These are phyloP conservation scores for Blastomussa wellsi DNA, from an alignment of 92 coral and sea anemone genomes.

Conservation along the genomic window DNA sequence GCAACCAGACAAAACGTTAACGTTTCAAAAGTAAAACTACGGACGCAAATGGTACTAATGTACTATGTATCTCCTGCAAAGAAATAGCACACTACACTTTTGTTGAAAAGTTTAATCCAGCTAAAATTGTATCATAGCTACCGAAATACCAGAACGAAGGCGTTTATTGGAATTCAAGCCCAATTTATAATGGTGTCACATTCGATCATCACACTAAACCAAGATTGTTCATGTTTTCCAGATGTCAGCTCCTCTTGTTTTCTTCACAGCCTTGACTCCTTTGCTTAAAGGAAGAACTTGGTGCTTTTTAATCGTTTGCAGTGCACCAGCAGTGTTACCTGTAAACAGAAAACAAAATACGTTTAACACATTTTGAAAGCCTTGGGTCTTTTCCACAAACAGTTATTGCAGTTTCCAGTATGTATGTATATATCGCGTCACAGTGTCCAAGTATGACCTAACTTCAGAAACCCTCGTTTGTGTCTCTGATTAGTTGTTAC, in stretches of 20 bases:
- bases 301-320: slow-evolving; percentile 91
- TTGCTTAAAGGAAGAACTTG: slow-evolving; percentile 81
- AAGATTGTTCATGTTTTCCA: slow-evolving; percentile 31
- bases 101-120: not conserved
- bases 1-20: too few relatives aligned
- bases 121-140: not conserved
- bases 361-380: not conserved
- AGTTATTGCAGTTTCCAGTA: too few relatives aligned
- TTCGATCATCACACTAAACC: not conserved
- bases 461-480: too few relatives aligned
- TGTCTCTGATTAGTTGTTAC: too few relatives aligned
- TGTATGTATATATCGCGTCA: too few relatives aligned
- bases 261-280: slow-evolving; percentile 39
- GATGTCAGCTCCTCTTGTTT: slow-evolving; percentile 40
- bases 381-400: not conserved
- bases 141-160: not conserved
- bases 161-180: not conserved
- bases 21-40: too few relatives aligned
- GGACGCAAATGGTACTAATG: too few relatives aligned
- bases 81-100: too few relatives aligned
- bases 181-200: not conserved
- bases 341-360: not conserved
- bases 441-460: too few relatives aligned
- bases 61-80: too few relatives aligned
- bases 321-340: slow-evolving; percentile 91